Base-by-base conservation (phyloP, 2,113 vertebrate genomes). In the Cromileptes altivelis region DNA sequence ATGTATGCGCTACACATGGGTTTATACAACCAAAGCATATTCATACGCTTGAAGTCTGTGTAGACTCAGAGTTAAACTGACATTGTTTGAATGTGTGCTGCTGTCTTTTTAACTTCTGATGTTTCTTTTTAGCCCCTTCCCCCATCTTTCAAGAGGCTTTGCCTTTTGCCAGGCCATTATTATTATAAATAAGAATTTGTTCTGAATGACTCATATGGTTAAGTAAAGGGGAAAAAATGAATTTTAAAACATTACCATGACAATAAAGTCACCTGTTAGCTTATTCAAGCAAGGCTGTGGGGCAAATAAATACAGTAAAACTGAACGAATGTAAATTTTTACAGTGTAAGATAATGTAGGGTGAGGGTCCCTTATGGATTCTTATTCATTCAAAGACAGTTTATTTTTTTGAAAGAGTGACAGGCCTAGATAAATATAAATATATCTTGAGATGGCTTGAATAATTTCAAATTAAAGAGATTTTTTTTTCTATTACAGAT, bases 401-500 rank as follows among this genome's bases (percentile, higher is more conserved):
- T 17, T 18, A 2, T 5, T 72, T 58, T 49, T 49, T 45, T 49
- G 3, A 47, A 47, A 30, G 23, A 55, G 12, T 61, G 30, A 61
- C 45, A 63, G 13, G 19, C 19, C 18, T 45, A 33, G 30, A 55
- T 19, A 70, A 25, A 57, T 40, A 53, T 56, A 17, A 15, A 45
- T 72, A 37, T 40, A 55, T 68, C 19, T 62, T 6, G 15, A 64
- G 19, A 21, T 60, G 63, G 5, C 57, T 64, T 0, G 0, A 23
- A 53, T 61, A 4, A 64, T 53, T 47, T 53, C 0, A 25, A 13
- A 17, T 13, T n/a, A 45, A 83, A 56, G 7, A 5, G 4, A n/a
- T 1, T 19, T 19, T 14, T 67, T 78, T 37, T 78, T 49, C 52
- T 37, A 71, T 82, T 19, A 27, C 14, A 60, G 58, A 63, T 70